Percentiles rank a stretch among this genome's conserved stretches.
Evolutionary conservation across 2,797 vertebrate genomes (phyloP).

Genomic region (Tamandua tetradactyla): DNA sequence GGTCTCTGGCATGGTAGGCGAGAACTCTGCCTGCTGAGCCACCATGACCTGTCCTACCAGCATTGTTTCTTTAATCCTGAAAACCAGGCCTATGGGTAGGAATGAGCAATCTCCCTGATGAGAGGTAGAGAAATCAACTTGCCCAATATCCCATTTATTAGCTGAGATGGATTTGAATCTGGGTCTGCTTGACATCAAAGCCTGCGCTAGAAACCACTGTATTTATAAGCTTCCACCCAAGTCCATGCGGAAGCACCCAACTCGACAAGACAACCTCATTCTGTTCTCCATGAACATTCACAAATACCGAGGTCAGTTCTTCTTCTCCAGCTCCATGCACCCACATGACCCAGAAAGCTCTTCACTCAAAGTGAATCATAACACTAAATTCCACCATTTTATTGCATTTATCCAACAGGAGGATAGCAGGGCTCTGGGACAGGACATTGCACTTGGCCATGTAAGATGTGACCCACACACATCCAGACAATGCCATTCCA

Average conservation of each 20-base stretch:
- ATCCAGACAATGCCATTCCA: background rate
- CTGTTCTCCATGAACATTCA: background rate
- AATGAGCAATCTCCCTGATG: background rate
- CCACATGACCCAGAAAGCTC: background rate
- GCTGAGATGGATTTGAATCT: background rate
- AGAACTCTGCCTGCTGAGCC: no score
- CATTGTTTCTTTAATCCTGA: background rate
- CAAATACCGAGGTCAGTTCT: background rate
- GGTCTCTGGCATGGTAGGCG: no score
- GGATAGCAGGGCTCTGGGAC: background rate
- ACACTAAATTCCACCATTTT: background rate
- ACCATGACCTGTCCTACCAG: no score
- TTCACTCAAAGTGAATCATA: background rate
- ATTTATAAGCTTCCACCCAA: background rate
- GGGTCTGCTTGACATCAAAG: background rate
- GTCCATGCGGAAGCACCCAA: background rate
- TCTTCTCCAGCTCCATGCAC: background rate
- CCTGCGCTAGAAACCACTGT: background rate
- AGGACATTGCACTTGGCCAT: background rate
- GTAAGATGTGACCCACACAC: background rate
- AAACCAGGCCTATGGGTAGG: background rate
- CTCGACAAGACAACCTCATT: background rate
- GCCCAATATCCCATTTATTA: background rate
- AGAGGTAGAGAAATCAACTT: constrained; percentile 34
- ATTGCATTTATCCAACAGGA: background rate